Conservation (phyloP, 2,888 invertebrate genomes). For the Harpalus rufipes region DNA sequence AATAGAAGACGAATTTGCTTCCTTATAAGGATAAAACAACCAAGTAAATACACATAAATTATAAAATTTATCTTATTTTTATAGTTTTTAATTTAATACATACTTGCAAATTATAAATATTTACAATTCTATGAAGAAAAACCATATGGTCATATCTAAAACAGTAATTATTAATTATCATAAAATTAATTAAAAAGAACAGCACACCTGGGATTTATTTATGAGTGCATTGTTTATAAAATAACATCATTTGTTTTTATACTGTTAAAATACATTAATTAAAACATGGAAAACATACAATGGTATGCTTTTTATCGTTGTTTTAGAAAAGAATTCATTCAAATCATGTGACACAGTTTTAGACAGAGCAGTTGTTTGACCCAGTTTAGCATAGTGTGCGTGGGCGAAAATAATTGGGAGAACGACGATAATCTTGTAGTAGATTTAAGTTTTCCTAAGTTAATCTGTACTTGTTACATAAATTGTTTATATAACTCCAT, state of each 20-base stretch:
- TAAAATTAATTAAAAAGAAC: slow-evolving; percentile 28
- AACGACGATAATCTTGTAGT: slow-evolving; percentile 12
- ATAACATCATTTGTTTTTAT: slow-evolving; percentile 17
- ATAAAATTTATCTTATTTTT: not conserved
- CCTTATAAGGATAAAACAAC: not conserved
- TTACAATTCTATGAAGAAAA: not conserved
- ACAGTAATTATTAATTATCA: slow-evolving; percentile 23
- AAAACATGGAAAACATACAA: not conserved
- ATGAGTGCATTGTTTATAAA: slow-evolving; percentile 14
- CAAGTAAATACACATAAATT: not conserved
- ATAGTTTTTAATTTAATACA: not conserved
- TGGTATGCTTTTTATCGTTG: slow-evolving; percentile 13
- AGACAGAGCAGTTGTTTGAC: slow-evolving; percentile 50
- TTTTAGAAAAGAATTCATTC: slow-evolving; percentile 5
- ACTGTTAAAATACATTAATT: slow-evolving; percentile 12
- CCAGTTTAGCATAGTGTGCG: slow-evolving; percentile 15
- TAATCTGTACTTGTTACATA: slow-evolving; percentile 4
- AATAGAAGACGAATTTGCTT: not conserved
- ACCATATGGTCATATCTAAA: slow-evolving; percentile 10
- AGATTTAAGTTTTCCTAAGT: slow-evolving; percentile 23
- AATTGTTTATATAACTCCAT: slow-evolving; percentile 1
- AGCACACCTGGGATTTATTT: slow-evolving; percentile 22
- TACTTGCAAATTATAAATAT: not conserved
- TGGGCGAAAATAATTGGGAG: slow-evolving; percentile 45
- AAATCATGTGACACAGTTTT: slow-evolving; percentile 34